Evolutionary conservation across 1,140 invertebrate genomes (phyloP).

Genomic region (Periplaneta americana): DNA sequence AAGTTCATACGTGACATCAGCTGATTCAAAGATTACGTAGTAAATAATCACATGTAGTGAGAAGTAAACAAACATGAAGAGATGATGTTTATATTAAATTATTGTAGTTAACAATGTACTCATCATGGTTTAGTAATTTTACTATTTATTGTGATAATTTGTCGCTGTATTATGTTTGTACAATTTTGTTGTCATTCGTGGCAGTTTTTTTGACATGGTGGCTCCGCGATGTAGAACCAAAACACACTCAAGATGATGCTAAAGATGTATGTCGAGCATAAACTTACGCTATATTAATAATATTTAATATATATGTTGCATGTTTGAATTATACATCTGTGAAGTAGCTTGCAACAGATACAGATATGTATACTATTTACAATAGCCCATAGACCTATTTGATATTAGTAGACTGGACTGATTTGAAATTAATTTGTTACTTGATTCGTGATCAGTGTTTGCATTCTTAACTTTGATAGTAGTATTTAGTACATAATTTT

Average conservation of each 20-base stretch:
- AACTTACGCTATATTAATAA: background rate
- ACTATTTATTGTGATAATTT: conserved; percentile 22
- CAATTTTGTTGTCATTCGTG: conserved; percentile 16
- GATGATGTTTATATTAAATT: too few relatives aligned
- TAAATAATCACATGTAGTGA: too few relatives aligned
- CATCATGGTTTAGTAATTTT: conserved; percentile 6
- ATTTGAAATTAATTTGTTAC: background rate
- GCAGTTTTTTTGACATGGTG: conserved; percentile 19
- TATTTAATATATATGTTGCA: background rate
- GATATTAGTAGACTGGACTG: background rate
- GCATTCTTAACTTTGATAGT: too few relatives aligned
- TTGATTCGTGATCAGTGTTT: background rate
- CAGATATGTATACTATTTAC: background rate
- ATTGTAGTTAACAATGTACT: background rate
- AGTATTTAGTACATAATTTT: too few relatives aligned
- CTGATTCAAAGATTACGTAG: too few relatives aligned
- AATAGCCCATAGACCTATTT: background rate
- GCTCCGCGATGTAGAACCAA: background rate
- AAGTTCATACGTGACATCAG: too few relatives aligned
- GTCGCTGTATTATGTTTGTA: conserved; percentile 20
- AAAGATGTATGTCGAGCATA: background rate
- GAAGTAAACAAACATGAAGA: too few relatives aligned
- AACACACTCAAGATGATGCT: background rate
- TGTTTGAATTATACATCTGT: background rate
- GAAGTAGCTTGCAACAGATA: background rate